Evolutionary conservation across 2,797 vertebrate species (phyloP).

Genomic region (Myripristis murdjan): DNA sequence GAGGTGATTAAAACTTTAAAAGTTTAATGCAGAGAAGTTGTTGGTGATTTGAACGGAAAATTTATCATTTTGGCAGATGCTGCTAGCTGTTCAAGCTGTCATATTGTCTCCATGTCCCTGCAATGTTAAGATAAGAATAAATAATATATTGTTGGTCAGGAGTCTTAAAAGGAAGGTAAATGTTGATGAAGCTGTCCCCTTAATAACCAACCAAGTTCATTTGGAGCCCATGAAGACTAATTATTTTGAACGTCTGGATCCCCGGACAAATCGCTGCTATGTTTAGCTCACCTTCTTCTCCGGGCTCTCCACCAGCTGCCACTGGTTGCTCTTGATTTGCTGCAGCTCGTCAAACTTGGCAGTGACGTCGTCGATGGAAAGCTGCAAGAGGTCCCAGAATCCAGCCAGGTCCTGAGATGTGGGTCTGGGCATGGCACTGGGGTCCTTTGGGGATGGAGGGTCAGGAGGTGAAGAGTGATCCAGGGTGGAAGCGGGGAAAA

Average conservation of each 20-base stretch:
- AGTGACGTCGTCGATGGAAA: slow-evolving; percentile 98
- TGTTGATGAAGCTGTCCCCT: too few relatives aligned
- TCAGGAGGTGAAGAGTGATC: background rate
- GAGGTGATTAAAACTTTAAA: too few relatives aligned
- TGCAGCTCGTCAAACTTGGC: slow-evolving; percentile 99
- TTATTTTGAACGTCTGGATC: slow-evolving; percentile 12
- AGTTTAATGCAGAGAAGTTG: too few relatives aligned
- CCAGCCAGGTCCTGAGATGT: slow-evolving; percentile 98
- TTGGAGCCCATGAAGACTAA: slow-evolving; percentile 5
- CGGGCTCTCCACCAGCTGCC: slow-evolving; percentile 92
- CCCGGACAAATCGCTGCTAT: background rate
- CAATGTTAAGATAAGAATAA: too few relatives aligned
- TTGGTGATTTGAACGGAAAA: too few relatives aligned
- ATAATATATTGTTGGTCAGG: too few relatives aligned
- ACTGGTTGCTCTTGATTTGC: slow-evolving; percentile 95
- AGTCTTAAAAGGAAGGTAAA: too few relatives aligned
- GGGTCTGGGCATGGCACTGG: slow-evolving; percentile 98
- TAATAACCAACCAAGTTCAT: too few relatives aligned
- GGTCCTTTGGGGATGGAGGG: slow-evolving; percentile 87
- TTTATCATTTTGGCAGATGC: too few relatives aligned
- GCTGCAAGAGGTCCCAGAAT: slow-evolving; percentile 99
- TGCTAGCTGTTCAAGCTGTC: too few relatives aligned
- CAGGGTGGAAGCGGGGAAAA: background rate
- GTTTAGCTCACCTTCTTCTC: slow-evolving; percentile 90
- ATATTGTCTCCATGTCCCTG: too few relatives aligned